Percentiles rank a stretch among this genome's conserved stretches.
phyloP scores from a whole-genome alignment of 2,113 vertebrate genomes.

The Panthera leo region DNA sequence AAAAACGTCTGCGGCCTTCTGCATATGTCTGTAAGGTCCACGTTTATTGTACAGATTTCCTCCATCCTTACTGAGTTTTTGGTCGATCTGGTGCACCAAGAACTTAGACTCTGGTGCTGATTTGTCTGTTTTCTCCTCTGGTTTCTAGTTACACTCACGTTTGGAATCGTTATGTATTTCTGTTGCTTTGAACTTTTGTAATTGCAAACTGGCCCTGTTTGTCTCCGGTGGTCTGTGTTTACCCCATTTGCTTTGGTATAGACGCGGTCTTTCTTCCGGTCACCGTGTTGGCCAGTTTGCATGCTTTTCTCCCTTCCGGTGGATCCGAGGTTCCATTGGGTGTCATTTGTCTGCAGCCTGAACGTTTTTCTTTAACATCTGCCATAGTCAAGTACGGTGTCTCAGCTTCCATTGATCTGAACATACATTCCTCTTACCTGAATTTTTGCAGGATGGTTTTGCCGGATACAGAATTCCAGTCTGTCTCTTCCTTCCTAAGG shows the following conservation, averaged over 20 bases:
- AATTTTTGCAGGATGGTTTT: not conserved
- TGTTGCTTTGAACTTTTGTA: not conserved
- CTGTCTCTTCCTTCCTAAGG: not conserved
- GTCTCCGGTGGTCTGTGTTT: not conserved
- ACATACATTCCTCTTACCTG: not conserved
- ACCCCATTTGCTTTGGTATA: rapidly evolving
- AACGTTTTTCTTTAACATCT: not conserved
- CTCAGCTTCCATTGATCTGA: not conserved
- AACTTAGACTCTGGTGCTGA: rapidly evolving
- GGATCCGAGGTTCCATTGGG: not conserved
- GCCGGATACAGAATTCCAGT: not conserved
- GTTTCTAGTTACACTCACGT: rapidly evolving
- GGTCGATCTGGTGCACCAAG: rapidly evolving
- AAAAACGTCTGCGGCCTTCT: not conserved
- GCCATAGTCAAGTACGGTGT: no score
- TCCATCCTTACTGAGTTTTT: rapidly evolving
- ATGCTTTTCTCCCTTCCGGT: not conserved
- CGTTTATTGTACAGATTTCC: no score
- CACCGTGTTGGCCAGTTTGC: not conserved
- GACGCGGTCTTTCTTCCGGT: rapidly evolving
- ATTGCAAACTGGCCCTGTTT: no score
- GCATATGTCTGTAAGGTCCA: not conserved
- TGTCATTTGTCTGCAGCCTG: not conserved
- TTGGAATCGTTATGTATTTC: rapidly evolving
- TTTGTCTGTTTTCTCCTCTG: not conserved